A percentile compares a stretch with the other conserved stretches of the same genome.
These are phyloP conservation scores for Eubucco bourcierii DNA, from an alignment of 2,113 vertebrate genomes.

Conservation along the genomic window DNA sequence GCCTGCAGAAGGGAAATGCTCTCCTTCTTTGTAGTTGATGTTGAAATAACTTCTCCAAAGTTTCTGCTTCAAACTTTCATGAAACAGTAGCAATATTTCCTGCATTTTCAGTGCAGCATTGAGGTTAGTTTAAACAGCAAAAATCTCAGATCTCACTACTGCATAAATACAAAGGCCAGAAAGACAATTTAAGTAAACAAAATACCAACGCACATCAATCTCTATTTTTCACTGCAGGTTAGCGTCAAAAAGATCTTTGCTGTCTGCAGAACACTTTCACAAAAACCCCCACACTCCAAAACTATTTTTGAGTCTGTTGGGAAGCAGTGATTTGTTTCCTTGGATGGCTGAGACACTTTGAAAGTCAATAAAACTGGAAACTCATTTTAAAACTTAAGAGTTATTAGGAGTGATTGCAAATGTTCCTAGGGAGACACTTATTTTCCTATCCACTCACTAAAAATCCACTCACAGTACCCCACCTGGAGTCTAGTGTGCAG, in stretches of 20 bases:
- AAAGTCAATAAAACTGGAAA: background rate
- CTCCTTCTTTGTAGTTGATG: background rate
- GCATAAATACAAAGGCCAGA: background rate
- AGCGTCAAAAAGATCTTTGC: background rate
- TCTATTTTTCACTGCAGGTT: background rate
- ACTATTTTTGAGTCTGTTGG: background rate
- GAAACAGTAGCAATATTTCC: background rate
- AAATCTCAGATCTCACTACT: background rate
- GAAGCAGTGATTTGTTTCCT: background rate
- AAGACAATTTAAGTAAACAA: background rate
- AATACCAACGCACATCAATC: background rate
- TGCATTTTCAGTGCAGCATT: background rate
- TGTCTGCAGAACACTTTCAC: background rate
- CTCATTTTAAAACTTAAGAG: background rate
- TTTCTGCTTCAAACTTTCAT: background rate
- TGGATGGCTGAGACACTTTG: background rate
- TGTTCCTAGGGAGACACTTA: background rate
- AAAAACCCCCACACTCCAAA: background rate
- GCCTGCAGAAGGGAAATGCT: background rate
- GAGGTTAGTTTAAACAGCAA: background rate
- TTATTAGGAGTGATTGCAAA: background rate
- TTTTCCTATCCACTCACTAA: background rate
- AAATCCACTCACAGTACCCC: too few species aligned
- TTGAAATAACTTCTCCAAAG: background rate
- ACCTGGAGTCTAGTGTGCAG: too few species aligned